Conservation (phyloP, 2,888 invertebrate species). For the Prosopocoilus inquinatus region DNA sequence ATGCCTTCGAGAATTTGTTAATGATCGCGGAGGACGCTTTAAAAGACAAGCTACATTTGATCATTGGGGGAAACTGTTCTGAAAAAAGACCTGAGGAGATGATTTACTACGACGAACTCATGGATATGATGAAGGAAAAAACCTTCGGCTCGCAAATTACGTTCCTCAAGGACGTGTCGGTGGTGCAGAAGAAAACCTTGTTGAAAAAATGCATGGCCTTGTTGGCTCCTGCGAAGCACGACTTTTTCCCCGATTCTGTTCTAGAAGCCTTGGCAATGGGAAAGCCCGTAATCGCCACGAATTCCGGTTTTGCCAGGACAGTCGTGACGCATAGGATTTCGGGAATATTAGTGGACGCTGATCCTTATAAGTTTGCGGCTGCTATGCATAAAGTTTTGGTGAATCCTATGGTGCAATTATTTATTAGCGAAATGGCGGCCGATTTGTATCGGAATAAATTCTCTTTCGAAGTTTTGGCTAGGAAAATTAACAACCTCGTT, state of each 20-base stretch:
- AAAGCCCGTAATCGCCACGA: conserved; percentile 42
- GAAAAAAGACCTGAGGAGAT: conserved; percentile 33
- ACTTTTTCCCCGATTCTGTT: conserved; percentile 40
- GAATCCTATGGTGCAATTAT: conserved; percentile 41
- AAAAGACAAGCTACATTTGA: conserved; percentile 40
- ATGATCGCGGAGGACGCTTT: conserved; percentile 33
- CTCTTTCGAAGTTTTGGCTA: conserved; percentile 38
- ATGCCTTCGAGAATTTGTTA: conserved; percentile 42
- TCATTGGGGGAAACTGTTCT: conserved; percentile 41
- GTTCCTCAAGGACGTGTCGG: conserved; percentile 41
- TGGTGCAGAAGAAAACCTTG: conserved; percentile 42
- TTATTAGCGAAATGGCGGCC: conserved; percentile 43
- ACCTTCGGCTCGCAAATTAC: conserved; percentile 42
- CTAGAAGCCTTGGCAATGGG: conserved; percentile 42
- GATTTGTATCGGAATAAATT: conserved; percentile 39
- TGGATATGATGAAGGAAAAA: conserved; percentile 36
- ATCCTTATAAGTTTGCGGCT: conserved; percentile 38
- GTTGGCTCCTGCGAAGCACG: conserved; percentile 41
- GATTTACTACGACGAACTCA: conserved; percentile 39
- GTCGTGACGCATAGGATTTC: conserved; percentile 39
- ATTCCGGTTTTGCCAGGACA: conserved; percentile 41
- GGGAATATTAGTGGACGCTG: conserved; percentile 42
- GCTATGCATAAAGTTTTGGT: conserved; percentile 42
- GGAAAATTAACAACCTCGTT: conserved; percentile 30
- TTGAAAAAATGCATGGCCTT: conserved; percentile 40